Evolutionary conservation across 2,113 vertebrate genomes (phyloP).

Genomic region (Bubo bubo): DNA sequence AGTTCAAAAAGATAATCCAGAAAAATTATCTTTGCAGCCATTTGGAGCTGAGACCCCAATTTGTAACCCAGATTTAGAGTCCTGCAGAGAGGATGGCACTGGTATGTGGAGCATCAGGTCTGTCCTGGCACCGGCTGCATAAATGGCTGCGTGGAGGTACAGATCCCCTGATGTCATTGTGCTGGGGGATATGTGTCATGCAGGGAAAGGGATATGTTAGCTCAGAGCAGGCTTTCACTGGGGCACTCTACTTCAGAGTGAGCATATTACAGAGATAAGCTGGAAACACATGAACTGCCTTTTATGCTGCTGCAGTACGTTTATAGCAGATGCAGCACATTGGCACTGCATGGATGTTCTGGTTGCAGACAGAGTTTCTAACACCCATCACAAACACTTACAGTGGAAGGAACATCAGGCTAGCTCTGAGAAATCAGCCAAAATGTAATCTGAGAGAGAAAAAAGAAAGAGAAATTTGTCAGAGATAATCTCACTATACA

Average conservation of each 20-base stretch:
- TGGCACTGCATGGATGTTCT: neutral
- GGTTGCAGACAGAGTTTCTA: neutral
- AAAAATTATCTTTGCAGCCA: neutral
- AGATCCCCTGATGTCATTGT: neutral
- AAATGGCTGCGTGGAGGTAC: rapidly evolving
- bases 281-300: neutral
- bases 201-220: neutral
- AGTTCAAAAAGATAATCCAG: neutral
- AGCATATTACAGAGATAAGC: neutral
- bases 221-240: neutral
- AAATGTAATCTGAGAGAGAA: neutral
- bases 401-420: neutral
- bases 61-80: neutral
- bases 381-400: neutral
- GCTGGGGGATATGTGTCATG: neutral
- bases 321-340: neutral
- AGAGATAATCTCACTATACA: neutral
- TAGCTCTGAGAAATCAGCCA: neutral
- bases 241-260: neutral
- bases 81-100: neutral
- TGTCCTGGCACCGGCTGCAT: neutral
- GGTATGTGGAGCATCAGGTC: neutral
- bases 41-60: neutral
- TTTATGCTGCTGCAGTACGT: neutral
- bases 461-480: neutral